Percentiles rank a stretch among this genome's conserved stretches.
Evolutionary conservation across 2,113 vertebrate species (phyloP).

Genomic region (Pipa parva): DNA sequence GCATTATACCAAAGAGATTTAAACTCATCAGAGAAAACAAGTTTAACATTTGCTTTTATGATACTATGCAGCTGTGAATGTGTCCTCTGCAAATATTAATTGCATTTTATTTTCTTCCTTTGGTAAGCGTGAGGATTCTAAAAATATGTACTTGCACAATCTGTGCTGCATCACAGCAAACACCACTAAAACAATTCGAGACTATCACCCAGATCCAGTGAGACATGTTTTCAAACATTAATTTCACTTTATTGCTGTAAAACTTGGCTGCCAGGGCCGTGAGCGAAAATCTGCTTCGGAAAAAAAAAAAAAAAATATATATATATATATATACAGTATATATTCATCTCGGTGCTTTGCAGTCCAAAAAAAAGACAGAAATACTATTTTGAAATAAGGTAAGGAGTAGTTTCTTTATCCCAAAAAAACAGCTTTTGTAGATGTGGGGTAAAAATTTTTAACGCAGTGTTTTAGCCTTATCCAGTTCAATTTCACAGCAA

Average conservation of each 20-base stretch:
- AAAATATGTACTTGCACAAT: constrained; percentile 9
- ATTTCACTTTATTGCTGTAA: constrained; percentile 6
- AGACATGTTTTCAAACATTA: neutral
- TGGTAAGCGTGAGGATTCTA: neutral
- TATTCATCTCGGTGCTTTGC: neutral
- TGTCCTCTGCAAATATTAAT: constrained; percentile 47
- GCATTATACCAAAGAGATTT: constrained; percentile 15
- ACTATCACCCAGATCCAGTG: neutral
- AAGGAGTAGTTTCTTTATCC: no score
- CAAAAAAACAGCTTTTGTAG: no score
- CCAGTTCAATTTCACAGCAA: no score
- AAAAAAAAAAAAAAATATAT: no score
- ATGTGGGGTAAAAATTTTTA: no score
- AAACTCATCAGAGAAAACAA: constrained; percentile 30
- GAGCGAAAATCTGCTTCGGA: neutral
- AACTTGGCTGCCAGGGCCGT: neutral
- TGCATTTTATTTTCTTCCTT: constrained; percentile 37
- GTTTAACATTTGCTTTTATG: constrained; percentile 39
- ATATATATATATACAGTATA: no score
- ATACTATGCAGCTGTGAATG: constrained; percentile 36
- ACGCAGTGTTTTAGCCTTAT: no score
- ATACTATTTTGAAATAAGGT: no score
- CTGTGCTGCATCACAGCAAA: constrained; percentile 4
- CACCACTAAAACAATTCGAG: neutral
- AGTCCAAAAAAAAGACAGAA: neutral